phyloP scores from a whole-genome alignment of 2,888 invertebrate species.

The Drosophila mimica region DNA sequence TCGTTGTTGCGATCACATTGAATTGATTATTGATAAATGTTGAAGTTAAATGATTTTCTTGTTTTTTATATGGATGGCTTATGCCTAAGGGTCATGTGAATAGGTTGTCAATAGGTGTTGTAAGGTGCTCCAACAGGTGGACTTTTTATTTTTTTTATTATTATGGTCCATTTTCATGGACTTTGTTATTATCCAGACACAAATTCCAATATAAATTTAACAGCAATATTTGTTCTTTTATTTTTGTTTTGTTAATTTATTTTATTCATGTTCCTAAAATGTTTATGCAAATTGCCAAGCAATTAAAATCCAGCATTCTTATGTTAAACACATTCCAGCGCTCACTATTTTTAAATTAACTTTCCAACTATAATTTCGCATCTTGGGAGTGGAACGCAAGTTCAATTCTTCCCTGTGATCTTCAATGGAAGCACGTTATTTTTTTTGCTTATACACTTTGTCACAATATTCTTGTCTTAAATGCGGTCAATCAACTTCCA shows the following conservation, averaged over 20 bases:
- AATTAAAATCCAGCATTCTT: background rate
- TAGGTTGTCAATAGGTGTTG: background rate
- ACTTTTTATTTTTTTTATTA: background rate
- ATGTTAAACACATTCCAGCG: background rate
- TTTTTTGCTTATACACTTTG: background rate
- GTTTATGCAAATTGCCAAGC: background rate
- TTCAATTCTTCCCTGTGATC: conserved; percentile 12
- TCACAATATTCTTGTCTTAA: conserved; percentile 24
- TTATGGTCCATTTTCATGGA: too few species aligned
- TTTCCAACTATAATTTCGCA: background rate
- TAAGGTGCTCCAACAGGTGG: conserved; percentile 16
- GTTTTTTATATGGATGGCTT: conserved; percentile 2
- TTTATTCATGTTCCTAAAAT: background rate
- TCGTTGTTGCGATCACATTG: conserved; percentile 51
- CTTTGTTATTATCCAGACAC: background rate
- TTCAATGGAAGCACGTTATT: conserved; percentile 6
- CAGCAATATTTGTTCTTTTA: too few species aligned
- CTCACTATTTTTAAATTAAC: background rate
- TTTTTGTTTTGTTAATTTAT: too few species aligned
- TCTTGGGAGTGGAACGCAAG: conserved; percentile 2
- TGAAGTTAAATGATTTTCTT: conserved; percentile 23
- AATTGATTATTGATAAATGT: conserved; percentile 54
- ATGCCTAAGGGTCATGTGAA: conserved; percentile 20
- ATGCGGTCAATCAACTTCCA: conserved; percentile 45
- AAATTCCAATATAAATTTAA: background rate